Conservation (phyloP, 2,888 invertebrate genomes). For the Drosophila tanythrix region DNA sequence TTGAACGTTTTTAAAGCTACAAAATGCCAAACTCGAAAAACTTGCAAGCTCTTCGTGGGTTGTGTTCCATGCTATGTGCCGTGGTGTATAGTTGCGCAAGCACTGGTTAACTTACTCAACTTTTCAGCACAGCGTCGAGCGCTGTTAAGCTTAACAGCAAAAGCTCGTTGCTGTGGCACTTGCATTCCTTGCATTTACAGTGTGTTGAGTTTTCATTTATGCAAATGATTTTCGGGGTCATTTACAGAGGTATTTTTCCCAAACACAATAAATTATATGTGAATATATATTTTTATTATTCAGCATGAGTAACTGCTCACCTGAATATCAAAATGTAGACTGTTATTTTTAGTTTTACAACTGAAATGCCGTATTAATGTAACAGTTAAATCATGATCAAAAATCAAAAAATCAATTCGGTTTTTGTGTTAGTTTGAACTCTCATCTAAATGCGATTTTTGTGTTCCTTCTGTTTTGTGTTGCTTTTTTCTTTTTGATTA, state of each 20-base stretch:
- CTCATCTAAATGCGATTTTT: neutral
- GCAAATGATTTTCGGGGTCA: neutral
- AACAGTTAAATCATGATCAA: neutral
- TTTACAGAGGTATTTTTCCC: neutral
- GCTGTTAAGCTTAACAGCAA: conserved; percentile 14
- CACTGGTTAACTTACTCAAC: conserved; percentile 2
- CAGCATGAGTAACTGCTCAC: neutral
- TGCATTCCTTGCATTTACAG: neutral
- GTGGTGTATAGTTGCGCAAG: conserved; percentile 8
- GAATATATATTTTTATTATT: neutral
- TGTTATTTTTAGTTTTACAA: neutral
- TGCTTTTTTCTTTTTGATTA: conserved; percentile 7
- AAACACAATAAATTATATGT: neutral
- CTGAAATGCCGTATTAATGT: neutral
- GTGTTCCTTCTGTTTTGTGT: conserved; percentile 3
- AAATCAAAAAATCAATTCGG: neutral
- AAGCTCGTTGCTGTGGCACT: conserved; percentile 20
- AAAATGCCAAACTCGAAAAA: neutral
- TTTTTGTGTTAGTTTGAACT: neutral
- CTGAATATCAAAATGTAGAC: neutral
- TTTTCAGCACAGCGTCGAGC: conserved; percentile 5
- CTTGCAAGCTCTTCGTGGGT: conserved; percentile 9
- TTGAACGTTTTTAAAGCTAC: neutral
- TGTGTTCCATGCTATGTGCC: conserved; percentile 31
- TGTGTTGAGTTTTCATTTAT: conserved; percentile 6